A percentile compares a stretch with the other conserved stretches of the same genome.
These are phyloP conservation scores for Linepithema humile DNA, from an alignment of 1,140 invertebrate genomes.

Conservation along the genomic window DNA sequence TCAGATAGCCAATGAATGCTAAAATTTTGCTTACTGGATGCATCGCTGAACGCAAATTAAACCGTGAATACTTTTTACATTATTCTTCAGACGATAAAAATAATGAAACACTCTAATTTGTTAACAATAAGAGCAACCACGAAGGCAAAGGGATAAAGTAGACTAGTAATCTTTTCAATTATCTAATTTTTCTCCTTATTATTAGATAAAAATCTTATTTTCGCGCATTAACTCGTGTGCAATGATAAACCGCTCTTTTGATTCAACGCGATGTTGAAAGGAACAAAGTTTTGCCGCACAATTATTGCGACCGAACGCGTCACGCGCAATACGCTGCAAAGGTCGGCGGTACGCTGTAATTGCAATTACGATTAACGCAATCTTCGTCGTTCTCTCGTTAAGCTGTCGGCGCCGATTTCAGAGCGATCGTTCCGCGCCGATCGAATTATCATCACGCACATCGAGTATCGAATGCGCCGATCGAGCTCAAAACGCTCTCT, in stretches of 20 bases:
- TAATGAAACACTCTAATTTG: no score
- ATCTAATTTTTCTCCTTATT: no score
- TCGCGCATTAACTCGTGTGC: background rate
- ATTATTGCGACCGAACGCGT: conserved; percentile 51
- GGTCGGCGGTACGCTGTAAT: conserved; percentile 39
- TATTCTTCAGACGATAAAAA: no score
- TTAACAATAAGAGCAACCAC: no score
- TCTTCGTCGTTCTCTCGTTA: conserved; percentile 51
- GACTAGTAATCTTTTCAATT: no score
- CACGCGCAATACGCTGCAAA: conserved; percentile 59
- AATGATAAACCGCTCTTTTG: conserved; percentile 55
- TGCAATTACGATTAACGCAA: conserved; percentile 45
- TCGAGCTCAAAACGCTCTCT: background rate
- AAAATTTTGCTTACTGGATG: no score
- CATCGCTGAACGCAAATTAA: no score
- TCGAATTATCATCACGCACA: conserved; percentile 46
- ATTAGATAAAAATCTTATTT: no score
- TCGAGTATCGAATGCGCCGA: conserved; percentile 15
- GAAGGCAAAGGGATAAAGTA: no score
- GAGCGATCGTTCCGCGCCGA: conserved; percentile 12
- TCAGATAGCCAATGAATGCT: no score
- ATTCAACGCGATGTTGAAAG: conserved; percentile 26
- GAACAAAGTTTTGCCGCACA: conserved; percentile 57
- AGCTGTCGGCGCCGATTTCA: background rate
- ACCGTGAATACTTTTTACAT: no score